Base-by-base conservation (phyloP, 1,140 invertebrate genomes). In the Trichonephila clavata region DNA sequence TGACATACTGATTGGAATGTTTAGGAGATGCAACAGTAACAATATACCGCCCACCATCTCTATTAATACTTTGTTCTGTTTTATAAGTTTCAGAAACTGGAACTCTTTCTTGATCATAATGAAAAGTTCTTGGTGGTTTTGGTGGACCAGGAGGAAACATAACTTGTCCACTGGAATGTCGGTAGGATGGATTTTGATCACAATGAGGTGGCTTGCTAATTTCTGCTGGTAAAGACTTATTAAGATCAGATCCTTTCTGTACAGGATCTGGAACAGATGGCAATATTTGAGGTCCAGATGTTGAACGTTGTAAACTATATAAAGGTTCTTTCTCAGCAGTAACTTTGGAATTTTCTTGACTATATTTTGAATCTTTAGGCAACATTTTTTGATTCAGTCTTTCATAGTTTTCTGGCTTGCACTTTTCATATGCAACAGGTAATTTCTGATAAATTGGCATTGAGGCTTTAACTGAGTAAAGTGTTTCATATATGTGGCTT, bases 11-110 rank as follows among this genome's bases (percentile, higher is more conserved):
- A 27, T 14, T 87, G 68, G 93, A 90, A 61, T 90, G 87, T n/a
- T 94, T 94, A 32, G 94, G 94, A 21, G 94, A 94, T 65, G 92
- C 94, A 88, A 94, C 93, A 81, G 94, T 89, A n/a, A 94, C 94
- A 60, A 94, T 81, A 39, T 91, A 91, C 8, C 94, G 81, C 24
- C 94, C 94, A 71, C 94, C 94, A 77, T 94, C 94, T 63, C 77
- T 65, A n/a, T 89, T 86, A 24, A 87, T 14, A 86, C n/a, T 92
- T 60, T 86, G 77, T 16, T 94, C 81, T 27, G 39, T 14, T 80
- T 94, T 94, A 50, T 89, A 86, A 16, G 60, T 10, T 71, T 90
- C 65, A 32, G 65, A 32, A 27, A n/a, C 16, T 27, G 71, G 61
- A 27, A 77, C 61, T 84, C 57, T 93, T 27, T 92, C 90, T 60